A percentile compares a stretch with the other conserved stretches of the same genome.
These are phyloP conservation scores for Nomada fabriciana DNA, from an alignment of 2,888 invertebrate species.

Conservation along the genomic window DNA sequence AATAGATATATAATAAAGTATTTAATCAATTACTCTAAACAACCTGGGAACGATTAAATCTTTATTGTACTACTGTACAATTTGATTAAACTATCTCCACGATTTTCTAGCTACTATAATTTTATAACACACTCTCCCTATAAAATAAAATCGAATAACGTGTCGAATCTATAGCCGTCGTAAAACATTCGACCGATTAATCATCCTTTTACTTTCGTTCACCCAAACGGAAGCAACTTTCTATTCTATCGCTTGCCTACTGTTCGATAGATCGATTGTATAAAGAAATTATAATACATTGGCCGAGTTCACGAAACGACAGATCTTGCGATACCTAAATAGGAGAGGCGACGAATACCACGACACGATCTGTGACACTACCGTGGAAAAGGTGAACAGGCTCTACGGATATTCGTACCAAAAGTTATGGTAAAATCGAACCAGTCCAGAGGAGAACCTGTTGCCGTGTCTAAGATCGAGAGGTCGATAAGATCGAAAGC, in stretches of 20 bases:
- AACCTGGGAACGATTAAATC: no score
- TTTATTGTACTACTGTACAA: background rate
- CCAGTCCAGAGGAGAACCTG: slow-evolving; percentile 71
- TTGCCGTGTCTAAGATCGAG: slow-evolving; percentile 76
- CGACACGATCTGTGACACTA: slow-evolving; percentile 56
- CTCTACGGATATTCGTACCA: slow-evolving; percentile 65
- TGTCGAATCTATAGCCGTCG: background rate
- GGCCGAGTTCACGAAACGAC: slow-evolving; percentile 20
- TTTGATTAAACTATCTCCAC: background rate
- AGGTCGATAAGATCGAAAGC: slow-evolving; percentile 77
- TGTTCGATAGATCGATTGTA: slow-evolving; percentile 14
- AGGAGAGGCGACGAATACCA: slow-evolving; percentile 50
- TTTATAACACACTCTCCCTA: background rate
- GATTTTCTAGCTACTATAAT: background rate
- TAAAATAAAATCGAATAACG: background rate
- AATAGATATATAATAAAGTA: no score
- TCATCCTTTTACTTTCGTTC: slow-evolving; percentile 25
- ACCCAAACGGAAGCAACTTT: slow-evolving; percentile 43
- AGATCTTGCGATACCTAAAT: slow-evolving; percentile 45
- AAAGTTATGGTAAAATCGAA: slow-evolving; percentile 69
- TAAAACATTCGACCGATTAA: slow-evolving; percentile 23
- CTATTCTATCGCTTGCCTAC: slow-evolving; percentile 14
- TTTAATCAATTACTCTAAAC: no score
- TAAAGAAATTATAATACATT: slow-evolving; percentile 29
- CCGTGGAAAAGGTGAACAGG: slow-evolving; percentile 58